phyloP scores from a whole-genome alignment of 2,797 vertebrate species.

The Pseudocheirus occidentalis region DNA sequence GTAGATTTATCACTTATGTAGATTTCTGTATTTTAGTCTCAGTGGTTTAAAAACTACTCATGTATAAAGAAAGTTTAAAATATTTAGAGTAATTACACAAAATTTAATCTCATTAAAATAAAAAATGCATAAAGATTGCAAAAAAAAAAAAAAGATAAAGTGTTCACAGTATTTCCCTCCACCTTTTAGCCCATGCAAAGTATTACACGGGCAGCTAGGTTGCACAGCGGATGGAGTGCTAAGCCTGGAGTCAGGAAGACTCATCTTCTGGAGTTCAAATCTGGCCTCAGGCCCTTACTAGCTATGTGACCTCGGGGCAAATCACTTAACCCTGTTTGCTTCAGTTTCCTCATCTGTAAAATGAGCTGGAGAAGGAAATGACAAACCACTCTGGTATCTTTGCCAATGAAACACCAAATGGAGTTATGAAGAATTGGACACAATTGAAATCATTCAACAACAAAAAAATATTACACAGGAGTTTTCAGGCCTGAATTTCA shows the following conservation, averaged over 20 bases:
- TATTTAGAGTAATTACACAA: neutral
- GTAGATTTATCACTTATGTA: neutral
- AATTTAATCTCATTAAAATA: neutral
- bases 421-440: neutral
- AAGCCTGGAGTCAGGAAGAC: neutral
- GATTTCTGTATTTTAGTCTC: neutral
- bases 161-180: neutral
- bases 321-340: neutral
- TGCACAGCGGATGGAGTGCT: neutral
- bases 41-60: neutral
- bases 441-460: neutral
- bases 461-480: neutral
- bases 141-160: neutral
- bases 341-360: neutral
- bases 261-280: neutral
- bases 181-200: neutral
- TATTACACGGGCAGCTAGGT: neutral
- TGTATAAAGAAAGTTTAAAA: neutral
- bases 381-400: neutral
- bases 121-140: neutral
- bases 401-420: neutral
- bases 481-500: constrained; percentile 58
- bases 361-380: neutral
- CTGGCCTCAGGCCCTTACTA: neutral
- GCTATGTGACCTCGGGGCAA: neutral